Evolutionary conservation across 2,113 vertebrate genomes (phyloP).

Genomic region (Pleuronectes platessa): DNA sequence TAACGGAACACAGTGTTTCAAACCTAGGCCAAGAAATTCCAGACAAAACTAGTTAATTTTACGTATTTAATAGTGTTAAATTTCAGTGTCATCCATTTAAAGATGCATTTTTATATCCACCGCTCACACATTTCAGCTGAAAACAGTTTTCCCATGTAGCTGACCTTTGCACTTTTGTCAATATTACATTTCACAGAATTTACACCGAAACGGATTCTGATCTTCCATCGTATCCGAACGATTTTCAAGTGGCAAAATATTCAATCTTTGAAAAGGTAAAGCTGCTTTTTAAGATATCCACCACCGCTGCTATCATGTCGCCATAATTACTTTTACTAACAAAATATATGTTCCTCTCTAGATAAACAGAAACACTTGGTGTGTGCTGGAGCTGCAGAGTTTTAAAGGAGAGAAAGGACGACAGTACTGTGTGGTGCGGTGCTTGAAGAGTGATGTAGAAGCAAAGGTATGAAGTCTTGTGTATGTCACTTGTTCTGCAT

Average conservation of each 20-base stretch:
- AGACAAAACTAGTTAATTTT: no score
- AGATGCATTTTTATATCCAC: no score
- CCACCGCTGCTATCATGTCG: background rate
- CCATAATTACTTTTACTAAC: background rate
- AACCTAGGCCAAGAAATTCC: no score
- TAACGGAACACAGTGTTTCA: no score
- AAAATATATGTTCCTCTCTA: slow-evolving; percentile 17
- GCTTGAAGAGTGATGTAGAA: slow-evolving; percentile 41
- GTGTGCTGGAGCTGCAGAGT: slow-evolving; percentile 84
- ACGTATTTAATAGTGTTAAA: no score
- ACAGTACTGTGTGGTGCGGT: slow-evolving; percentile 75
- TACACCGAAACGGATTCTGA: slow-evolving; percentile 62
- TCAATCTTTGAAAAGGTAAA: slow-evolving; percentile 83
- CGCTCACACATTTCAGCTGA: no score
- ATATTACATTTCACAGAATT: slow-evolving; percentile 72
- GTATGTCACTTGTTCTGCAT: background rate
- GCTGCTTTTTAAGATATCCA: background rate
- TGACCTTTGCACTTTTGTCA: background rate
- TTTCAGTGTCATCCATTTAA: no score
- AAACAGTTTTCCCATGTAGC: no score
- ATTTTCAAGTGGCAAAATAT: slow-evolving; percentile 89
- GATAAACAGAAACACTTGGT: slow-evolving; percentile 48
- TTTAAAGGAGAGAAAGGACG: slow-evolving; percentile 29
- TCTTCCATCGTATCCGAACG: slow-evolving; percentile 71
- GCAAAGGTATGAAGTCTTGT: slow-evolving; percentile 16